Evolutionary conservation across 2,888 invertebrate genomes (phyloP), one percentile per base, ranked within the genome.

Genomic region (Pachydiplax longipennis): DNA sequence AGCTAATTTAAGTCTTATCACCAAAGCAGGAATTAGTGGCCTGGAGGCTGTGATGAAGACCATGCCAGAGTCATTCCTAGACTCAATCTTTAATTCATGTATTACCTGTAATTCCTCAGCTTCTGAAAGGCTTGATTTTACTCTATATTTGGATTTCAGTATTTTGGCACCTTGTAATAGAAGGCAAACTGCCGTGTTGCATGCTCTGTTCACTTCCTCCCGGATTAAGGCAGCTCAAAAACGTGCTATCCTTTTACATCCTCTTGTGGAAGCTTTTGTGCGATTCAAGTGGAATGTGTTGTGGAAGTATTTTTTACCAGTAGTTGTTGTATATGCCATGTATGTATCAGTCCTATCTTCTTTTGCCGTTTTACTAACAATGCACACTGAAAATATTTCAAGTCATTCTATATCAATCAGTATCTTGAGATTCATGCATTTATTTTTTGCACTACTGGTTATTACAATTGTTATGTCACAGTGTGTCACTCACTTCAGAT

Each of bases 261-360:
- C 95, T 0, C 93, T 95, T 81, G 93, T 95, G 3, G 95, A 95
- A 92, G 95, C 95, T 91, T 95, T 95, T 92, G 92, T 96, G 0
- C 94, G 94, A 91, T 92, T 95, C 3, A 95, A 95, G 93, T 96
- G 95, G 95, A 94, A 94, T 91, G 95, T 95, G 4, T 92, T 95
- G 22, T 92, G 95, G 73, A 94, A 94, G 65, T 95, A 95, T 92
- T 95, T 95, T 92, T 95, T 95, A 91, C 93, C 94, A 2, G 95
- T 95, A 10, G 94, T 95, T 91, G 93, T 94, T 12, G 93, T 95
- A 12, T 95, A 95, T 92, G 93, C 94, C 0, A 91, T 95, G 12
- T 95, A 95, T 92, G 94, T 95, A 1, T 91, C 94, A 5, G 94
- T 95, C 0, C 92, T 95, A 80, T 95, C 95, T 0, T 93, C 94